Evolutionary conservation across 2,113 vertebrate species (phyloP), one percentile per base, ranked within the genome.

Genomic region (Paedocypris sp.): DNA sequence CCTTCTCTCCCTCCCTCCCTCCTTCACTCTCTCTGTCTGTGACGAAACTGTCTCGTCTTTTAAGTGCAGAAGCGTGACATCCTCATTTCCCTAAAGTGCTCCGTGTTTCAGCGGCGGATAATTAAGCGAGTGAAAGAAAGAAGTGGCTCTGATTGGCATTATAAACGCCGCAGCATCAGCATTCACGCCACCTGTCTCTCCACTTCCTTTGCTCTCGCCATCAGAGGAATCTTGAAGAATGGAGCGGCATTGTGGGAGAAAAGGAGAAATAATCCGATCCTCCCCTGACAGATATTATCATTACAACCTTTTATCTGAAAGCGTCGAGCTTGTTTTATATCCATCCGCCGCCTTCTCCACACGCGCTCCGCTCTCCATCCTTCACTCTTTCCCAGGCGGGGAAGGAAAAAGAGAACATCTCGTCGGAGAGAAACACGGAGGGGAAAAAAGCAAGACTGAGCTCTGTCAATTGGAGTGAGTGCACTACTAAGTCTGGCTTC

Each of bases 211-310:
- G 84, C 85, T 87, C 81, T 89, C 88, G 82, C 84, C 88, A 92
- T 91, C 90, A 88, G 84, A 92, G 86, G 88, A 91, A 89, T 93
- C 87, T 92, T 91, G 90, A 81, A 84, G 91, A 87, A 94, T 93
- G 89, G 92, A 91, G 92, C 92, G 87, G 88, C 85, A 86, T 85
- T 85, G 75, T 45, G 67, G 85, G 85, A 87, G 85, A 83, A 12
- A 51, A 51, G 22, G 10, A 82, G 76, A n/a, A n/a, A n/a, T n/a
- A n/a, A n/a, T n/a, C n/a, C n/a, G n/a, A 81, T 75, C 75, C 77
- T 79, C 86, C 80, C 81, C 81, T 88, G 89, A 88, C 88, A 87
- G 75, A 86, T 85, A 86, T 90, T 87, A 92, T 93, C 89, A 87
- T 86, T 77, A 84, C 83, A 88, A 83, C 73, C 87, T 88, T 90